Conservation (phyloP, 2,797 vertebrate species). For the Amblyopsis hoosieri region DNA sequence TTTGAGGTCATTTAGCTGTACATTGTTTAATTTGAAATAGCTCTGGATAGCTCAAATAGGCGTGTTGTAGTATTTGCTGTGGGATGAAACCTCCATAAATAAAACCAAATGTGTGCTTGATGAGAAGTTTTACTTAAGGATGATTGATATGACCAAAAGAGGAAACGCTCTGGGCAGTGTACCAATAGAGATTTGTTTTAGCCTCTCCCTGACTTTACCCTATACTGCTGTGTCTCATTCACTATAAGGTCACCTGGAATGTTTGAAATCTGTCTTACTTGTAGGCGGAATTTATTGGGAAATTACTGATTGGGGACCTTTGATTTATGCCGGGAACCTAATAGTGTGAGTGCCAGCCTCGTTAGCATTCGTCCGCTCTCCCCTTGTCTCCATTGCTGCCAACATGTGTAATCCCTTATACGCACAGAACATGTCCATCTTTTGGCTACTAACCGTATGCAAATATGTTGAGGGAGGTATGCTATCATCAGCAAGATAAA, state of each 20-base stretch:
- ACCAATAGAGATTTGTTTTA: neutral
- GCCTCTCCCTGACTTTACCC: neutral
- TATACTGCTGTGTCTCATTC: constrained; percentile 4
- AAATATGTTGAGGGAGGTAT: no score
- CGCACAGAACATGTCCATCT: no score
- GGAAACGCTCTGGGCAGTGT: constrained; percentile 15
- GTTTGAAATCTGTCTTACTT: constrained; percentile 11
- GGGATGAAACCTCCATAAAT: constrained; percentile 24
- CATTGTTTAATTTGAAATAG: constrained; percentile 13
- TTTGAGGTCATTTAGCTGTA: neutral
- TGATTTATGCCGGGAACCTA: neutral
- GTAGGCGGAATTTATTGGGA: neutral
- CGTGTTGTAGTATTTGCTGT: constrained; percentile 44
- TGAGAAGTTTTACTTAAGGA: constrained; percentile 38
- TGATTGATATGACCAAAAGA: constrained; percentile 31
- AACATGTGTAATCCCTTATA: no score
- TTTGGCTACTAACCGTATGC: no score
- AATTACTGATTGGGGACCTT: neutral
- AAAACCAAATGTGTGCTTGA: constrained; percentile 40
- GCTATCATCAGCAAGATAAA: no score
- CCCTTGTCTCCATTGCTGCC: no score
- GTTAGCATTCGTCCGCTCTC: no score
- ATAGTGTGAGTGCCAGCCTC: no score
- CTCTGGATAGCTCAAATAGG: constrained; percentile 18
- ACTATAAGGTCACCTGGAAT: neutral